phyloP scores from a whole-genome alignment of 2,888 invertebrate genomes.

The Graphium colonna region DNA sequence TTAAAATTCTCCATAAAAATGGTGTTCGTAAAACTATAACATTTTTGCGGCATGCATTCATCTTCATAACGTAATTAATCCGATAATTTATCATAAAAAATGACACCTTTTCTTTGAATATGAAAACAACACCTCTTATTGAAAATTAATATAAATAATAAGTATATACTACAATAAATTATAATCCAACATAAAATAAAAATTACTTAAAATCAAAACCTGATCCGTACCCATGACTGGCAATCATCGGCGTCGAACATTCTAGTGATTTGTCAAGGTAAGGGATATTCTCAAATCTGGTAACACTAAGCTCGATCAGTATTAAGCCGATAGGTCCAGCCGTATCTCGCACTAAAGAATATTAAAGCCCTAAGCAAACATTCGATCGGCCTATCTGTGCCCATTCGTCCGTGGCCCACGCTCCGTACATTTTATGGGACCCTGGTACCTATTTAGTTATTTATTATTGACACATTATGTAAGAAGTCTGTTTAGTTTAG shows the following conservation, averaged over 20 bases:
- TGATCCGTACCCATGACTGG: background rate
- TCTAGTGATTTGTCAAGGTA: background rate
- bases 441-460: constrained; percentile 5
- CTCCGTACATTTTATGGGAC: constrained; percentile 11
- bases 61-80: too few relatives aligned
- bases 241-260: background rate
- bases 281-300: background rate
- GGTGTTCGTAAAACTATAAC: too few relatives aligned
- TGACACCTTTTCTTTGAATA: too few relatives aligned
- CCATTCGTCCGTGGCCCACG: constrained; percentile 19
- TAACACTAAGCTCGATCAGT: background rate
- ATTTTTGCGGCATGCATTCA: too few relatives aligned
- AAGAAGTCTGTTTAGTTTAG: too few relatives aligned
- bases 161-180: background rate
- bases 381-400: constrained; percentile 11
- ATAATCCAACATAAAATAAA: background rate
- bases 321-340: constrained; percentile 7
- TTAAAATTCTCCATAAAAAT: too few relatives aligned
- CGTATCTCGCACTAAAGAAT: constrained; percentile 19
- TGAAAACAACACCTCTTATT: too few relatives aligned
- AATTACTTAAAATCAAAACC: background rate
- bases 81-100: too few relatives aligned
- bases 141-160: too few relatives aligned
- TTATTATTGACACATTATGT: constrained; percentile 4
- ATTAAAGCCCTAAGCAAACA: constrained; percentile 22